A percentile compares a stretch with the other conserved stretches of the same genome.
These are phyloP conservation scores for Drosophila bunnanda DNA, from an alignment of 2,888 invertebrate species.

Conservation along the genomic window DNA sequence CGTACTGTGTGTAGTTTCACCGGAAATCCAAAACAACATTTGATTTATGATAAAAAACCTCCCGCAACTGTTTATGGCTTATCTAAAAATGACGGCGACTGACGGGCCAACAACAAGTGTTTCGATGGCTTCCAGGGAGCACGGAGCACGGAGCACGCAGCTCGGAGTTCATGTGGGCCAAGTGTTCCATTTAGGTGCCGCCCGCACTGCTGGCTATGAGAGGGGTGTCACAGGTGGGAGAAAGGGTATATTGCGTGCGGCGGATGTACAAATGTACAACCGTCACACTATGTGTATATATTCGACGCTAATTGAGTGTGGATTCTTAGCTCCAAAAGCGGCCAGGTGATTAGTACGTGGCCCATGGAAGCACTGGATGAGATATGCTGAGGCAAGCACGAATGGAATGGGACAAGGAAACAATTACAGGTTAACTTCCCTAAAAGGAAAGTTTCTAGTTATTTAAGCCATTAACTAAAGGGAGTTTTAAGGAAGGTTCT, in stretches of 20 bases:
- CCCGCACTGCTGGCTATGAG: constrained; percentile 17
- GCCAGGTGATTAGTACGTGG: constrained; percentile 52
- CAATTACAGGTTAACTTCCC: constrained; percentile 4
- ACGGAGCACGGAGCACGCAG: not conserved
- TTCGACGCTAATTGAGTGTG: constrained; percentile 37
- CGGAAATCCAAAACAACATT: constrained; percentile 73
- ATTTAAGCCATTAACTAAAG: not conserved
- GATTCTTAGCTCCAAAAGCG: constrained; percentile 44
- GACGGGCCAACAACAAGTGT: constrained; percentile 44
- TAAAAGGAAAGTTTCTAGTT: not conserved
- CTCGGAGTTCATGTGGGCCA: constrained; percentile 37
- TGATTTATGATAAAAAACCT: constrained; percentile 68
- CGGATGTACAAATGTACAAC: constrained; percentile 42
- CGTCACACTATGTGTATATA: constrained; percentile 8
- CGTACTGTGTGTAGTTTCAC: constrained; percentile 62
- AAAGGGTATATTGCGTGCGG: constrained; percentile 33
- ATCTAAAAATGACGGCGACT: constrained; percentile 54
- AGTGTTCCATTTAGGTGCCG: constrained; percentile 58
- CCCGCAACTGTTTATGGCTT: constrained; percentile 71
- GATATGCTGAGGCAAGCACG: not conserved
- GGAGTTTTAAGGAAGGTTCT: not conserved
- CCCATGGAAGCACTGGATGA: constrained; percentile 18
- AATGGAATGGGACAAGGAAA: constrained; percentile 6
- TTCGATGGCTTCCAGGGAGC: constrained; percentile 12
- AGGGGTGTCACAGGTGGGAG: not conserved